Percentiles rank a stretch among this genome's conserved stretches.
These are phyloP conservation scores for Epinotia bilunana DNA, from an alignment of 2,888 invertebrate species.

Conservation along the genomic window DNA sequence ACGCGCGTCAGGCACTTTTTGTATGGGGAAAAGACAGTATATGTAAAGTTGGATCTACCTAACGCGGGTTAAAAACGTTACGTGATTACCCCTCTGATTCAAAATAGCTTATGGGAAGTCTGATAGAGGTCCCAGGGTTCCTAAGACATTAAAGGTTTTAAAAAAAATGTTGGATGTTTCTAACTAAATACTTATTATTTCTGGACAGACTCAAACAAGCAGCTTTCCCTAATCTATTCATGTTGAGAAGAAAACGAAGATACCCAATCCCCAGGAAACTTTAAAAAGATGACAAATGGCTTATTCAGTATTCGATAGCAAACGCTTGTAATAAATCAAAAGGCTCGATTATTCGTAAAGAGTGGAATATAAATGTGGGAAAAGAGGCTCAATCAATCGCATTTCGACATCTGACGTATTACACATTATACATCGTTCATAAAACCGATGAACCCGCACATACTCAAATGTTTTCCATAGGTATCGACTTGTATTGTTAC, in stretches of 20 bases:
- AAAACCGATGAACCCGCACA: slow-evolving; percentile 9
- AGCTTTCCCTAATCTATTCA: slow-evolving; percentile 28
- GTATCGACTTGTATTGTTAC: no score
- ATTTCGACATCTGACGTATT: slow-evolving; percentile 46
- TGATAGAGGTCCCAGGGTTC: no score
- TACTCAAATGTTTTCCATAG: background rate
- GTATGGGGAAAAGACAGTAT: no score
- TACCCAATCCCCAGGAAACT: slow-evolving; percentile 28
- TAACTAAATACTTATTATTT: background rate
- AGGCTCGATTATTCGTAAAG: slow-evolving; percentile 58
- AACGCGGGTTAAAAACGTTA: no score
- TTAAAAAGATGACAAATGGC: slow-evolving; percentile 60
- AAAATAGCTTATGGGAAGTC: background rate
- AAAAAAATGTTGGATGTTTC: background rate
- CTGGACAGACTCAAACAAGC: slow-evolving; percentile 3
- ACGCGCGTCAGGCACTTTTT: no score
- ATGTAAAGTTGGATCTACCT: no score
- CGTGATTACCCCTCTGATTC: background rate
- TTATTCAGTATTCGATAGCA: slow-evolving; percentile 60
- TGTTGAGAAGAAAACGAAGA: slow-evolving; percentile 31
- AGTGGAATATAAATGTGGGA: slow-evolving; percentile 57
- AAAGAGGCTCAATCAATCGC: slow-evolving; percentile 53
- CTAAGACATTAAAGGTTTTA: no score
- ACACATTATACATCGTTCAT: slow-evolving; percentile 22
- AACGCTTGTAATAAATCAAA: slow-evolving; percentile 63